A percentile compares a stretch with the other conserved stretches of the same genome.
phyloP scores from a whole-genome alignment of 2,888 invertebrate genomes.

The Cephus nigrinus region DNA sequence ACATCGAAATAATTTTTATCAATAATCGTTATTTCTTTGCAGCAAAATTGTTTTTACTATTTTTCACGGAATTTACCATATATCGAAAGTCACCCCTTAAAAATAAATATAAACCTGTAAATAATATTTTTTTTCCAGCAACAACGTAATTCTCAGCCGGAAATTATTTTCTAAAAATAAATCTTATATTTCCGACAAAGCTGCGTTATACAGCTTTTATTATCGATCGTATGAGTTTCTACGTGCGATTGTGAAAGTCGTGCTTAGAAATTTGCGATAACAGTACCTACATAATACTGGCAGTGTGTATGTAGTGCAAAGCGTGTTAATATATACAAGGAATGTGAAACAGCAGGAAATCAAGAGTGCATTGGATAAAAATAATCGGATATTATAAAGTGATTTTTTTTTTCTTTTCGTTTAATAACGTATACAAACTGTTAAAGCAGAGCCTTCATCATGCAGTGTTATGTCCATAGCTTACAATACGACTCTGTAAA shows the following conservation, averaged over 20 bases:
- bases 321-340: neutral
- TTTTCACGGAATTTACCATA: neutral
- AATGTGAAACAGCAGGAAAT: neutral
- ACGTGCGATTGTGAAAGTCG: neutral
- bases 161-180: neutral
- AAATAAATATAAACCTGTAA: neutral
- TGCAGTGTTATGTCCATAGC: constrained; percentile 55
- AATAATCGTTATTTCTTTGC: no score
- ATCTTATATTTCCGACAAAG: neutral
- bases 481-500: constrained; percentile 52
- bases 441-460: constrained; percentile 54
- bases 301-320: neutral
- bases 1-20: no score
- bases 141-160: neutral
- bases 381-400: neutral
- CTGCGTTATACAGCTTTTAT: neutral
- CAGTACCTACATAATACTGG: neutral
- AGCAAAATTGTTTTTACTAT: neutral
- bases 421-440: constrained; percentile 52
- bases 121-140: neutral
- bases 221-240: neutral
- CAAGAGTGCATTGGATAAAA: neutral
- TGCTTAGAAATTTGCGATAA: neutral
- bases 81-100: neutral
- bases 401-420: neutral